These are phyloP conservation scores for Betta splendens DNA, from an alignment of 2,797 vertebrate species.

Conservation along the genomic window DNA sequence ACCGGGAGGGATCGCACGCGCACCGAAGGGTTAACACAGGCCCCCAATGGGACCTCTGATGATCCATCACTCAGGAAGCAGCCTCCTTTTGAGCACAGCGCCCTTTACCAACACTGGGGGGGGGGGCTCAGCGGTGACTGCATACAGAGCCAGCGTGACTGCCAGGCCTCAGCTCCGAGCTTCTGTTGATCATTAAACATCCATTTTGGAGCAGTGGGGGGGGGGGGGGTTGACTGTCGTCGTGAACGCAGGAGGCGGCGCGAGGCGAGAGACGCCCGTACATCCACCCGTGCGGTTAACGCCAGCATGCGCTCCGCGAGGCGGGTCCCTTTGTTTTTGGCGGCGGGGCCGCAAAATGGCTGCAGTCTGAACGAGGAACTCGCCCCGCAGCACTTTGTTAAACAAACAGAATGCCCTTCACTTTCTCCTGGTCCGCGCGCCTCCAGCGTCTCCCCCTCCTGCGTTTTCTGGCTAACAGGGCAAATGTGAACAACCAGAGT, in stretches of 20 bases:
- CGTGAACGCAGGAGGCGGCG: conserved; percentile 71
- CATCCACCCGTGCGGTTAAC: conserved; percentile 65
- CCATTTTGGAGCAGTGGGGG: conserved; percentile 79
- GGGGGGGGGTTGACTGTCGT: conserved; percentile 82
- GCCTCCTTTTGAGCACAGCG: conserved; percentile 47
- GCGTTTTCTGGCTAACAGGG: conserved; percentile 16
- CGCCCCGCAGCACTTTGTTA: conserved; percentile 54
- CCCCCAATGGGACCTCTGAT: conserved; percentile 68
- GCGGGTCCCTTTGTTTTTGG: conserved; percentile 64
- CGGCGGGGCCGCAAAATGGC: conserved; percentile 54
- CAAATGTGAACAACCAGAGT: conserved; percentile 22
- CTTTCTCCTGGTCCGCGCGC: conserved; percentile 9
- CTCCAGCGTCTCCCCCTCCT: conserved; percentile 24
- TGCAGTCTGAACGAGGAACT: conserved; percentile 54
- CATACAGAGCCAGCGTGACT: conserved; percentile 58
- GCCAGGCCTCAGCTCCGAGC: conserved; percentile 59
- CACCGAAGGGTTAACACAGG: conserved; percentile 77
- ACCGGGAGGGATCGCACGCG: conserved; percentile 63
- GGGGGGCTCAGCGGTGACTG: conserved; percentile 43
- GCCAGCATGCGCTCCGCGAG: conserved; percentile 65
- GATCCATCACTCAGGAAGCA: conserved; percentile 80
- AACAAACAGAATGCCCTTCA: conserved; percentile 53
- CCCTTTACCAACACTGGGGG: conserved; percentile 56
- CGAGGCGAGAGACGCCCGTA: conserved; percentile 37
- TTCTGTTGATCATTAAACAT: conserved; percentile 81